Conservation (phyloP, 2,888 invertebrate species). For the Sinopyrophorus schimmeli region DNA sequence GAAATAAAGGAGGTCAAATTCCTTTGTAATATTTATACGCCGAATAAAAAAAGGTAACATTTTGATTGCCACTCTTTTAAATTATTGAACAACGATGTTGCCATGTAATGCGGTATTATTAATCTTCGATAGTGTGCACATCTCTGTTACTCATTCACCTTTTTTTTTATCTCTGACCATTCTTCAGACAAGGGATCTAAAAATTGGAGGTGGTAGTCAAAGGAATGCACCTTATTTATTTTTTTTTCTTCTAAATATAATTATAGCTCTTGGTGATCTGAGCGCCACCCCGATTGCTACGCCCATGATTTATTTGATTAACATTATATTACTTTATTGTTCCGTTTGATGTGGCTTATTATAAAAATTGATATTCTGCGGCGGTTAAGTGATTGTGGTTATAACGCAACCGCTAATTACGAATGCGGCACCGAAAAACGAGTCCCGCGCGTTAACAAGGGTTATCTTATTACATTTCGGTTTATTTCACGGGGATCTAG, state of each 20-base stretch:
- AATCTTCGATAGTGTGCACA: constrained; percentile 7
- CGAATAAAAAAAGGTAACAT: no score
- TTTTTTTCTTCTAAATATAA: no score
- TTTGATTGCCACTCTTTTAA: constrained; percentile 20
- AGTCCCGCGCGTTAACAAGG: constrained; percentile 15
- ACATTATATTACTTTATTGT: constrained; percentile 6
- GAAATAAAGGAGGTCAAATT: no score
- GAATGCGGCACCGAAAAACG: constrained; percentile 7
- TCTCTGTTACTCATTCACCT: constrained; percentile 6
- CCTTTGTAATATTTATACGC: no score
- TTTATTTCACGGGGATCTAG: constrained; percentile 18
- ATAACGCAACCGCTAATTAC: constrained; percentile 20
- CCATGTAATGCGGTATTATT: constrained; percentile 18
- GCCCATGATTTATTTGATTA: constrained; percentile 16
- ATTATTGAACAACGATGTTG: constrained; percentile 23
- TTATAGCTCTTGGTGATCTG: no score
- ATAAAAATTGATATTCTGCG: no score
- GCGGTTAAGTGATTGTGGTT: constrained; percentile 7
- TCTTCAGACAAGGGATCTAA: no score
- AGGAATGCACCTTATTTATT: no score
- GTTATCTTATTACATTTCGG: constrained; percentile 24
- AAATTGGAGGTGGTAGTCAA: no score
- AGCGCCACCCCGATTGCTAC: no score
- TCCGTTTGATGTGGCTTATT: no score
- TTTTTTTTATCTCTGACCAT: not conserved